Evolutionary conservation across 2,888 invertebrate genomes (phyloP).

Genomic region (Erebia palarica): DNA sequence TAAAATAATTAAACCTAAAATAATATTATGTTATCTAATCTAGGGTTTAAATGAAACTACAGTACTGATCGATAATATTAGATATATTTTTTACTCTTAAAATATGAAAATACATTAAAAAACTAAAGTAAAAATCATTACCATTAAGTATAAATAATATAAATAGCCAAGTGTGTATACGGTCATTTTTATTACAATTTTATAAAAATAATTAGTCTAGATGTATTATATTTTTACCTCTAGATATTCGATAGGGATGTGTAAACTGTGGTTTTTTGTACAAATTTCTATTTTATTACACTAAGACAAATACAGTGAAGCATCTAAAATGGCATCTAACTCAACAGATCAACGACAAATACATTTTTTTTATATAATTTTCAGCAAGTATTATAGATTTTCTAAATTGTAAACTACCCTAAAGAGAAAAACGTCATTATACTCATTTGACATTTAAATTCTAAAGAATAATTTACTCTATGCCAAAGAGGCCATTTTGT

Average conservation of each 20-base stretch:
- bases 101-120: conserved; percentile 52
- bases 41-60: conserved; percentile 42
- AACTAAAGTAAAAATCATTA: conserved; percentile 45
- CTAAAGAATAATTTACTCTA: not conserved
- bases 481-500: conserved; percentile 7
- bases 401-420: too few relatives aligned
- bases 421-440: not conserved
- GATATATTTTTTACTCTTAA: conserved; percentile 50
- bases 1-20: too few relatives aligned
- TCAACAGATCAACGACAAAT: conserved; percentile 20
- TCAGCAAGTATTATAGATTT: not conserved
- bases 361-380: conserved; percentile 1
- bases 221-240: conserved; percentile 2
- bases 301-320: conserved; percentile 38
- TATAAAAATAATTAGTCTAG: conserved; percentile 32
- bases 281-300: conserved; percentile 16
- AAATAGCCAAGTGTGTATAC: conserved; percentile 41
- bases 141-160: conserved; percentile 41
- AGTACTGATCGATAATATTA: conserved; percentile 43
- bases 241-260: conserved; percentile 19
- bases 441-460: not conserved
- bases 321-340: conserved; percentile 39
- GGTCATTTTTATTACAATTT: conserved; percentile 35
- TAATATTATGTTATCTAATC: not conserved
- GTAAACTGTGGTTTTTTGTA: conserved; percentile 10